Base-by-base conservation (phyloP, 2,888 invertebrate species). In the Aelia acuminata region DNA sequence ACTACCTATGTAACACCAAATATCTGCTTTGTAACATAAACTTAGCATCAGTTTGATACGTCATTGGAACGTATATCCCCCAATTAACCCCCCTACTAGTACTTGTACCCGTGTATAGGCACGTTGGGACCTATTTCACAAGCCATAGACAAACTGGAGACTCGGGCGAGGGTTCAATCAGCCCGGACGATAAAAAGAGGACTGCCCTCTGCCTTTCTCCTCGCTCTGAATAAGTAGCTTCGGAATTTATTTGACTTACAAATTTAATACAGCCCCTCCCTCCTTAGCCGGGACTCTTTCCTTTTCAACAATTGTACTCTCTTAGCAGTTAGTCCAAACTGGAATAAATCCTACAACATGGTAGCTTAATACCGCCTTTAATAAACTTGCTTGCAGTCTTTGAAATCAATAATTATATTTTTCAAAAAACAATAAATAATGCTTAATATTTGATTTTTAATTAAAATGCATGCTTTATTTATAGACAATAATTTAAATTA, bases 181-280 rank as follows among this genome's bases (percentile, higher is more conserved):
- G 85, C 50, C 85, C 50, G 50, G 31, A 50, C 31, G 57, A 31
- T 53, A 85, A 85, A 85, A 85, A 85, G 85, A 85, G 85, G n/a
- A 80, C 39, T 43, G 43, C 80, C 43, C 13, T 80, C 22, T 80
- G 80, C 80, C 80, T 80, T 80, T 43, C 80, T 80, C n/a, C 80
- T 80, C 80, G 80, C 80, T 43, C 85, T 85, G 43, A 85, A 85
- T 85, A 85, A 85, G 57, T 53, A 85, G 85, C 43, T 47, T 85
- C 26, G 85, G 85, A 35, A 85, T 85, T 85, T 85, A 85, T 85
- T 85, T 85, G 85, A 85, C 85, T 85, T 85, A 85, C 85, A 85
- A 85, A 85, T 85, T 85, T 85, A 85, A 85, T 85, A 85, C 85
- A 85, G 85, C 15, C 53, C 63, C 80, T 57, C 86, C 57, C 43